Evolutionary conservation across 2,888 invertebrate species (phyloP).

Genomic region (Phalera bucephala): DNA sequence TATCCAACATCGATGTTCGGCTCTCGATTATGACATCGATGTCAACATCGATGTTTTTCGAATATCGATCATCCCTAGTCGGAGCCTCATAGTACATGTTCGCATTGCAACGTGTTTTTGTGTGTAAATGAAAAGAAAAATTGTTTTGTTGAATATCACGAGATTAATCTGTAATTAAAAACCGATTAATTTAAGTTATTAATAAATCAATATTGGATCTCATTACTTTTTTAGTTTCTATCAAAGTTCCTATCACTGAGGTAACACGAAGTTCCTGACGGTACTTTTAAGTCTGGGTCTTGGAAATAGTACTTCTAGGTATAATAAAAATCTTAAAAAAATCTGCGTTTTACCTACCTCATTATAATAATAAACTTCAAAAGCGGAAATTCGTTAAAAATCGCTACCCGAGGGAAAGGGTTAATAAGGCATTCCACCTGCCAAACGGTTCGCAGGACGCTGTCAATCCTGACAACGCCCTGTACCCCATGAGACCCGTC

Average conservation of each 20-base stretch:
- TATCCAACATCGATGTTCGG: too few species aligned
- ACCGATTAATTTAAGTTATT: slow-evolving; percentile 19
- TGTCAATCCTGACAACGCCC: too few species aligned
- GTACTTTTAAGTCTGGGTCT: slow-evolving; percentile 20
- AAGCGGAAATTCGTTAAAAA: slow-evolving; percentile 22
- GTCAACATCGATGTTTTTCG: too few species aligned
- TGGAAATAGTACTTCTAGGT: slow-evolving; percentile 24
- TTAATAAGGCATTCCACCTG: too few species aligned
- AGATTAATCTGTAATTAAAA: slow-evolving; percentile 21
- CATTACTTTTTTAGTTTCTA: slow-evolving; percentile 24
- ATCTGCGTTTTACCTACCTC: too few species aligned
- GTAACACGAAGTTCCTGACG: slow-evolving; percentile 26
- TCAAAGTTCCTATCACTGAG: slow-evolving; percentile 23
- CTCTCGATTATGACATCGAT: too few species aligned
- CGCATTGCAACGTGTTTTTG: slow-evolving; percentile 15
- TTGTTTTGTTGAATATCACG: slow-evolving; percentile 23
- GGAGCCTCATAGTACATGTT: slow-evolving; percentile 9
- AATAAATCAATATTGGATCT: slow-evolving; percentile 19
- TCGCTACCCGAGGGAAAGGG: slow-evolving; percentile 20
- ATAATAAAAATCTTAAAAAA: too few species aligned
- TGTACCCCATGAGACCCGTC: too few species aligned
- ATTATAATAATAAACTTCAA: slow-evolving; percentile 18
- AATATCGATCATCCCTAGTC: too few species aligned
- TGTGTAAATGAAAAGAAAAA: slow-evolving; percentile 29
- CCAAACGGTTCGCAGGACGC: too few species aligned